Evolutionary conservation across 1,140 invertebrate genomes (phyloP).

Genomic region (Mamestra configurata): DNA sequence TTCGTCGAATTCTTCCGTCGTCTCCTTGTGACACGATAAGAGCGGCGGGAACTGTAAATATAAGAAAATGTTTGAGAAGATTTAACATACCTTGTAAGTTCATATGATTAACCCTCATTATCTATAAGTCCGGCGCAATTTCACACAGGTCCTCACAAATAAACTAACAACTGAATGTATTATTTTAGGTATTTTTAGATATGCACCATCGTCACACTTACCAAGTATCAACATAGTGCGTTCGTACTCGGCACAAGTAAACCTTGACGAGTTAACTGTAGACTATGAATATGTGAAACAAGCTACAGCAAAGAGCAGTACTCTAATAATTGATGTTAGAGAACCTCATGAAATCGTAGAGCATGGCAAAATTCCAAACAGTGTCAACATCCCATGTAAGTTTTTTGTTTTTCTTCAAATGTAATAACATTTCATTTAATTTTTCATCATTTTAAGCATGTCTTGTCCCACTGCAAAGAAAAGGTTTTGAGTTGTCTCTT

Average conservation of each 20-base stretch:
- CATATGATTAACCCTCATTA: neutral
- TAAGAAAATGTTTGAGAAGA: slow-evolving; percentile 18
- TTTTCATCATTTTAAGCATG: no score
- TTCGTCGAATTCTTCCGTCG: slow-evolving; percentile 6
- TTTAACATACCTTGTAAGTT: slow-evolving; percentile 6
- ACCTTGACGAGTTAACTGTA: slow-evolving; percentile 73
- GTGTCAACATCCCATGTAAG: slow-evolving; percentile 90
- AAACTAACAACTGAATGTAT: neutral
- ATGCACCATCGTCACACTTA: slow-evolving; percentile 29
- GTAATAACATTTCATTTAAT: no score
- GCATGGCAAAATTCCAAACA: slow-evolving; percentile 89
- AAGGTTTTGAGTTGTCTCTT: no score
- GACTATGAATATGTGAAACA: slow-evolving; percentile 88
- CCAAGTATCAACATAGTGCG: slow-evolving; percentile 44
- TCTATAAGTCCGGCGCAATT: no score
- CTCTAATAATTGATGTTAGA: slow-evolving; percentile 89
- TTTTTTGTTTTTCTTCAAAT: slow-evolving; percentile 17
- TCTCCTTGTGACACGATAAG: neutral
- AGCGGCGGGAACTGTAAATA: slow-evolving; percentile 13
- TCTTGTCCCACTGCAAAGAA: no score
- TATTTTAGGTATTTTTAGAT: slow-evolving; percentile 24
- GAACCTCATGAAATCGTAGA: slow-evolving; percentile 89
- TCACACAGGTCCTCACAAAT: no score
- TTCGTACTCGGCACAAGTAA: slow-evolving; percentile 62
- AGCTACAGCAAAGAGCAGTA: slow-evolving; percentile 77